Percentiles rank a stretch among this genome's conserved stretches.
These are phyloP conservation scores for Galbula dea DNA, from an alignment of 2,113 vertebrate species.

Conservation along the genomic window DNA sequence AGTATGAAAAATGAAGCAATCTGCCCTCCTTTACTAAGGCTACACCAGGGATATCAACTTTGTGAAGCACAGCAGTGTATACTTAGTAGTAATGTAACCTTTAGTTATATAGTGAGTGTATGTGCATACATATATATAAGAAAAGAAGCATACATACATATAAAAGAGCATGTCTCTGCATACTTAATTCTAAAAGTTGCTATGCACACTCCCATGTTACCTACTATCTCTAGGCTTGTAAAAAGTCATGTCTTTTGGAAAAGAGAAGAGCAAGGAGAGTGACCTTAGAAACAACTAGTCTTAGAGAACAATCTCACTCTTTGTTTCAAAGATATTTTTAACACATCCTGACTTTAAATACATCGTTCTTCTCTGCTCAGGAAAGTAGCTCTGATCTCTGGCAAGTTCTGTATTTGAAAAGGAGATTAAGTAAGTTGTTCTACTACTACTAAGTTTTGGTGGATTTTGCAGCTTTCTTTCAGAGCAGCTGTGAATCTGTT, in stretches of 20 bases:
- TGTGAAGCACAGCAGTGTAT: not conserved
- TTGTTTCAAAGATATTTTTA: not conserved
- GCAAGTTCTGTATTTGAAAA: not conserved
- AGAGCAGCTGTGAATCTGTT: not conserved
- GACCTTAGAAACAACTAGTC: not conserved
- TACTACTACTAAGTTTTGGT: not conserved
- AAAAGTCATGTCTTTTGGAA: not conserved
- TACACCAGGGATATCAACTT: not conserved
- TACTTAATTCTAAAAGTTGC: not conserved
- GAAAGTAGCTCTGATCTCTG: not conserved
- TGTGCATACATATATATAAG: no score
- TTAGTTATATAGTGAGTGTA: not conserved
- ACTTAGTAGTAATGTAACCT: not conserved
- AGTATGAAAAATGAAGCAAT: not conserved
- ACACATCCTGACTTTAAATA: not conserved
- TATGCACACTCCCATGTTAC: not conserved
- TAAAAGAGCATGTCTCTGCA: not conserved
- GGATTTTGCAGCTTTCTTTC: not conserved
- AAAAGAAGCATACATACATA: not conserved
- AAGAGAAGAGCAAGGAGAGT: not conserved
- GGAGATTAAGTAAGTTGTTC: not conserved
- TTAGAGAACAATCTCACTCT: not conserved
- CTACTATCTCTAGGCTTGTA: not conserved
- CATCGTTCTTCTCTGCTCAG: not conserved
- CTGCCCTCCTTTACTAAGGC: not conserved